Percentiles rank a stretch among this genome's conserved stretches.
Conservation (phyloP, 2,888 invertebrate species). For the Ochropacha duplaris region DNA sequence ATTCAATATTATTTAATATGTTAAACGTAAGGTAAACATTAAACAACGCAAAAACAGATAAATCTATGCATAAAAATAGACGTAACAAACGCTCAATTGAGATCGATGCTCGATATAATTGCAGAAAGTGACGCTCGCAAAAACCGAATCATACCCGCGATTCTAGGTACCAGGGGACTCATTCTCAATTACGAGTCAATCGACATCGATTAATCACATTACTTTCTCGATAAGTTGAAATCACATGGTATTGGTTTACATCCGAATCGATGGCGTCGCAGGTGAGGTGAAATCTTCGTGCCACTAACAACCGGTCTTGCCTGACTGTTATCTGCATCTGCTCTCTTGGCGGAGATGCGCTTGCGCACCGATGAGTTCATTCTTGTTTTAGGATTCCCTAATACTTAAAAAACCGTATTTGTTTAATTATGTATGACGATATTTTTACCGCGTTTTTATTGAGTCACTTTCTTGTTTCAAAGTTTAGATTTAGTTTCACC, state of each 20-base stretch:
- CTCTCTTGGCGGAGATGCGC: conserved; percentile 40
- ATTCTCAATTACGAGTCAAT: conserved; percentile 18
- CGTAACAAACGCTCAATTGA: conserved; percentile 15
- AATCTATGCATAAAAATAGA: neutral
- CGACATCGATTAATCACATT: conserved; percentile 29
- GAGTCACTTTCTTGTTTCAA: too few species aligned
- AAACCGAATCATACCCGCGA: conserved; percentile 18
- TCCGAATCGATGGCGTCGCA: conserved; percentile 41
- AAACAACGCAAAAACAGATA: neutral
- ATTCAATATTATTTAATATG: too few species aligned
- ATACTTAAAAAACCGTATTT: neutral
- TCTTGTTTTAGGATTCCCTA: conserved; percentile 18
- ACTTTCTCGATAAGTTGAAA: conserved; percentile 41
- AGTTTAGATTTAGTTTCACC: too few species aligned
- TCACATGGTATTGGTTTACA: conserved; percentile 39
- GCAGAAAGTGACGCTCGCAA: conserved; percentile 18
- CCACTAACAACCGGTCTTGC: conserved; percentile 65
- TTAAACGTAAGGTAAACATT: too few species aligned
- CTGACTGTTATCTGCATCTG: conserved; percentile 30
- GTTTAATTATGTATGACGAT: neutral
- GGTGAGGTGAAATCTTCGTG: conserved; percentile 71
- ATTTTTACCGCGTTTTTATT: too few species aligned
- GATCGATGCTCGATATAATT: conserved; percentile 23
- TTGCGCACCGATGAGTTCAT: conserved; percentile 16
- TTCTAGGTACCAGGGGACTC: conserved; percentile 14